Evolutionary conservation across 2,888 invertebrate genomes (phyloP).

Genomic region (Ormyrus pomaceus): DNA sequence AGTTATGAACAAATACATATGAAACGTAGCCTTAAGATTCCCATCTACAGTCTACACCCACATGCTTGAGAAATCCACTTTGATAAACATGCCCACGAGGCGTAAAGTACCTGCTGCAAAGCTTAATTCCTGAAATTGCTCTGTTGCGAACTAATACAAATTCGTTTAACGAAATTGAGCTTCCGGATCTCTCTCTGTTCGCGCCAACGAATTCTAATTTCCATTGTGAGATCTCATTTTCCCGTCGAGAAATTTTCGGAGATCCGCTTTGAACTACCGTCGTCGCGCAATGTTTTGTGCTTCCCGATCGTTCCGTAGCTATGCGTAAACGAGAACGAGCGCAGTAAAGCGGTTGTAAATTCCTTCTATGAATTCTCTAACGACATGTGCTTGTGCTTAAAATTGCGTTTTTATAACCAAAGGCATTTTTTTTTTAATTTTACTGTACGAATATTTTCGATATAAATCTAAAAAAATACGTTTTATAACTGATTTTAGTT

Average conservation of each 20-base stretch:
- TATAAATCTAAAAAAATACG: too few species aligned
- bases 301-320: too few species aligned
- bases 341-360: too few species aligned
- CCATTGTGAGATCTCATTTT: conserved; percentile 29
- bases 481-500: too few species aligned
- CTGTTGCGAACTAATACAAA: background rate
- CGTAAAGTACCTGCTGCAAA: background rate
- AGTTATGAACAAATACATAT: background rate
- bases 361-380: too few species aligned
- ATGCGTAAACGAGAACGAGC: too few species aligned
- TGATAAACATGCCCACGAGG: background rate
- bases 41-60: too few species aligned
- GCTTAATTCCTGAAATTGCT: conserved; percentile 18
- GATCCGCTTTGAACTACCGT: background rate
- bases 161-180: conserved; percentile 14
- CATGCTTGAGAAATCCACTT: too few species aligned
- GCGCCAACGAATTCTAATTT: background rate
- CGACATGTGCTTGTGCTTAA: background rate
- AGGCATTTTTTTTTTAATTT: background rate
- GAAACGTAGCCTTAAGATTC: background rate
- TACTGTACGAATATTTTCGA: too few species aligned
- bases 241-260: background rate
- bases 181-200: background rate
- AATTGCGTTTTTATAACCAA: background rate
- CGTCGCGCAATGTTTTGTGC: too few species aligned